Percentiles rank a stretch among this genome's conserved stretches.
These are phyloP conservation scores for Epicauta chinensis DNA, from an alignment of 1,140 invertebrate genomes.

Conservation along the genomic window DNA sequence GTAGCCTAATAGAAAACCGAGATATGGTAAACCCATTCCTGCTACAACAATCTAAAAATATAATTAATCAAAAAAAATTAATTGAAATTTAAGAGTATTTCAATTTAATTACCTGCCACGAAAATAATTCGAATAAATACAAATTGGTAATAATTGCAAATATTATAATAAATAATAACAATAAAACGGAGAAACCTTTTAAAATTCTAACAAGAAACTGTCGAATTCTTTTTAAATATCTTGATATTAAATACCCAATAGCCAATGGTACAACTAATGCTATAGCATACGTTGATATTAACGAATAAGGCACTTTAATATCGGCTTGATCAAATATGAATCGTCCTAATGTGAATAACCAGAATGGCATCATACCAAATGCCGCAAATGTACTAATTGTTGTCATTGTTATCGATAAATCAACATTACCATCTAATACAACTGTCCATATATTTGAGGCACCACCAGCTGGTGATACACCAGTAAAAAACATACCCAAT, in stretches of 20 bases:
- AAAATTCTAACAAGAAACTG: slow-evolving; percentile 70
- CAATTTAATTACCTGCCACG: slow-evolving; percentile 69
- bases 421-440: slow-evolving; percentile 79
- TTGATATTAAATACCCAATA: slow-evolving; percentile 72
- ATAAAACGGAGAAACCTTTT: slow-evolving; percentile 75
- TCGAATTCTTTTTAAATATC: slow-evolving; percentile 58
- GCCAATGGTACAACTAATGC: slow-evolving; percentile 76
- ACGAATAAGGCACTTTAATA: slow-evolving; percentile 72
- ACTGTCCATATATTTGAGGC: slow-evolving; percentile 95
- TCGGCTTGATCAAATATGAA: slow-evolving; percentile 62
- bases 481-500: slow-evolving; percentile 87
- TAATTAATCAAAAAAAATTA: not conserved
- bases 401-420: slow-evolving; percentile 90
- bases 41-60: slow-evolving; percentile 67
- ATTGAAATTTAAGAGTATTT: no score
- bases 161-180: slow-evolving; percentile 85
- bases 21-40: slow-evolving; percentile 78
- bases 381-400: slow-evolving; percentile 58
- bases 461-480: slow-evolving; percentile 84
- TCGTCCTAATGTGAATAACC: slow-evolving; percentile 89
- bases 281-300: slow-evolving; percentile 69
- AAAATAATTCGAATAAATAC: slow-evolving; percentile 85
- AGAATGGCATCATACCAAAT: slow-evolving; percentile 77
- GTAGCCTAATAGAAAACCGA: slow-evolving; percentile 77
- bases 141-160: slow-evolving; percentile 88